These are phyloP conservation scores for Butastur rufipennis DNA, from an alignment of 2,113 vertebrate species.

Conservation along the genomic window DNA sequence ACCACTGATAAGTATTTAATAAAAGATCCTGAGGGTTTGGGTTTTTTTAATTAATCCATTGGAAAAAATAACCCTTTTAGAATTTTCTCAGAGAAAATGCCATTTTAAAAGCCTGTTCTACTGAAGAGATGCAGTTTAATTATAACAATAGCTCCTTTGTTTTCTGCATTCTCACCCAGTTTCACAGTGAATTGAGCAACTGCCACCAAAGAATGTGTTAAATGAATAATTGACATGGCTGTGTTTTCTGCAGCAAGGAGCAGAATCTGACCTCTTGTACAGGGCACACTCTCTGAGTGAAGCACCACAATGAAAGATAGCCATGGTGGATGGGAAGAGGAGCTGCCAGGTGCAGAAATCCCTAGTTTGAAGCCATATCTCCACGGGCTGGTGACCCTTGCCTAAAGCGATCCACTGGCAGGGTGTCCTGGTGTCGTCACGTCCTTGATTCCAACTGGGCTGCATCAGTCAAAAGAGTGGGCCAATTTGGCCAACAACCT, in stretches of 20 bases:
- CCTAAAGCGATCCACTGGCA: rapidly evolving
- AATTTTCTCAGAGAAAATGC: neutral
- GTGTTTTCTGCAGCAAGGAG: neutral
- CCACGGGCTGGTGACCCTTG: neutral
- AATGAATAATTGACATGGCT: neutral
- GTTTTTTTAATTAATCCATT: neutral
- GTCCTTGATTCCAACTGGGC: neutral
- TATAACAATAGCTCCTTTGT: slow-evolving; percentile 6
- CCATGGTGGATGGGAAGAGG: rapidly evolving
- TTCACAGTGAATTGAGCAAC: neutral
- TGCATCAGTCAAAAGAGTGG: neutral
- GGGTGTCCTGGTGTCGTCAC: neutral
- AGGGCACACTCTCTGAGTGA: neutral
- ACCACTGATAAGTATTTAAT: neutral
- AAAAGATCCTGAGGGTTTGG: neutral
- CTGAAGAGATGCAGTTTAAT: neutral
- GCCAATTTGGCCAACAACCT: neutral
- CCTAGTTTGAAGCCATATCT: neutral
- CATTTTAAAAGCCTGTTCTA: neutral
- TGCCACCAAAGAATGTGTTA: neutral
- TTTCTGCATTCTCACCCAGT: neutral
- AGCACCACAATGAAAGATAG: neutral
- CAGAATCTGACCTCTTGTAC: neutral
- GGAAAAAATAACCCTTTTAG: neutral
- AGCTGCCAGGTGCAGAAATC: neutral